Evolutionary conservation across 2,888 invertebrate genomes (phyloP), one percentile per base, ranked within the genome.

Genomic region (Geotrupes spiniger): DNA sequence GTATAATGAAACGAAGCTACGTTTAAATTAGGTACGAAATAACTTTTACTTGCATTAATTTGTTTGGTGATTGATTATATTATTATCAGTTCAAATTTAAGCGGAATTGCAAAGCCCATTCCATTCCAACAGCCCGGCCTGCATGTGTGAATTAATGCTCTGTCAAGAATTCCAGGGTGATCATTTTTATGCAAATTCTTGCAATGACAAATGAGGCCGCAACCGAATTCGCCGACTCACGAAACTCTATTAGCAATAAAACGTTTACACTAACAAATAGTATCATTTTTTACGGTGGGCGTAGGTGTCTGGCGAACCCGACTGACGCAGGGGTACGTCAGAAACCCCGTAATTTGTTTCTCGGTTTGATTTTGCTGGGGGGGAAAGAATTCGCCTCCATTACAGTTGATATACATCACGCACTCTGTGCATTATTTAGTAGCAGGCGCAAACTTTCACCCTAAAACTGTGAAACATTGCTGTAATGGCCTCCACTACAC

Each of bases 341-440:
- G 39, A 16, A 29, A 16, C 43, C 43, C 47, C 48, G 58, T 60
- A 60, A 61, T 61, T 63, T 62, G 58, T 59, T 59, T 52, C 49
- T 59, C 54, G 57, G 62, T 66, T 65, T 63, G 64, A 66, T 66
- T 65, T 63, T 61, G n/a, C 64, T 59, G 52, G 52, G 46, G 63
- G 54, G 52, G 51, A 54, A 54, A 50, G 57, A 54, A 59, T 66
- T 64, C 60, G 58, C 61, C 55, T 63, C 62, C 63, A 65, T 68
- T 67, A 67, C 60, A 54, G 60, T 58, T 61, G 66, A 65, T 66
- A 65, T 66, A 69, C 68, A 65, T 69, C 66, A 67, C 65, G 63
- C 66, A 63, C 60, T 58, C 57, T 61, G 52, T 69, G 67, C 69
- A 69, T 68, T 69, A 69, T 69, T 69, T 69, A 69, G 68, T 63